Evolutionary conservation across 2,888 invertebrate genomes (phyloP), one percentile per base, ranked within the genome.

Genomic region (Polymixis flavicincta): DNA sequence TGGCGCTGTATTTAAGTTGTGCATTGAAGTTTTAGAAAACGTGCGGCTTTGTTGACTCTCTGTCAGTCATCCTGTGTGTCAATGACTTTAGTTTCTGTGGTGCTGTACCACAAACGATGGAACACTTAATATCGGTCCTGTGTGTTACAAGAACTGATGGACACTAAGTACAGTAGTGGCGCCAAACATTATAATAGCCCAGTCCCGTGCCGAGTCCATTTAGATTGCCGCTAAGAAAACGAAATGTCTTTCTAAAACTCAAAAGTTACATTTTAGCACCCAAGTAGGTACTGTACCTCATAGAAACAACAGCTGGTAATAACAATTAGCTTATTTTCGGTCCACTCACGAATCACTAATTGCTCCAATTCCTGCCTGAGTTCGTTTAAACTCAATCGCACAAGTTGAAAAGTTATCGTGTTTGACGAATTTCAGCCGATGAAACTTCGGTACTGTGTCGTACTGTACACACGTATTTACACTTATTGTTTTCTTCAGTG

Each of bases 401-500:
- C 37, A 19, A 28, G 52, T 60, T 70, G 22, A 60, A 59, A 76
- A 78, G 50, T 78, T 63, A 71, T 52, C 50, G 50, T 9, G 42
- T 57, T 76, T 22, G 32, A 74, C 25, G 50, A 72, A 57, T 74
- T n/a, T 61, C 32, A 74, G 32, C 25, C 50, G 7, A 72, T n/a
- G 73, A 8, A 77, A 77, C 73, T 64, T 80, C 52, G 79, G 32
- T n/a, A 3, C 45, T 80, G 57, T 73, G 52, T 80, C 76, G n/a
- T 37, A 45, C 57, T 72, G 25, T 72, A 71, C 50, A 22, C 76
- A 81, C 61, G 66, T 72, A 63, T 55, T 71, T 66, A 80, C 71
- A 84, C 63, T 83, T 85, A 79, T 84, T 85, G 74, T 83, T 74
- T 76, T 76, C 59, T 79, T 70, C 61, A 37, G 50, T 69, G 59